phyloP scores from a whole-genome alignment of 2,888 invertebrate genomes.

The Rotaria sp. region DNA sequence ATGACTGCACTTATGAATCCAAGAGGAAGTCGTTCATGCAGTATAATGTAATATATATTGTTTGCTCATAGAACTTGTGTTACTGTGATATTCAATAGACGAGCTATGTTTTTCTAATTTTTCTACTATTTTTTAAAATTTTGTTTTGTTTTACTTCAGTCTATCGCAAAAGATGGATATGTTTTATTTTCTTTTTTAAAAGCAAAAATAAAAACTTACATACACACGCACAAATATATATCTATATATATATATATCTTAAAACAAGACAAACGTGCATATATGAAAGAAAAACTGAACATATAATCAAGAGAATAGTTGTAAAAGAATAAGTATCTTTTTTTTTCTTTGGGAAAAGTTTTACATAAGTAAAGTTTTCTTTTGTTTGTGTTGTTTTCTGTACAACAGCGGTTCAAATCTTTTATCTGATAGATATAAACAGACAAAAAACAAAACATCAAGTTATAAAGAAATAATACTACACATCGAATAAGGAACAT shows the following conservation, averaged over 20 bases:
- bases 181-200: neutral
- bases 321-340: neutral
- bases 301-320: neutral
- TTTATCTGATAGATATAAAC: slow-evolving; percentile 10
- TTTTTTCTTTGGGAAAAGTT: neutral
- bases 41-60: neutral
- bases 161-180: neutral
- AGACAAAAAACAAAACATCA: neutral
- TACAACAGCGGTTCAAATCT: neutral
- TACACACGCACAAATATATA: neutral
- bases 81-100: neutral
- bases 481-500: neutral
- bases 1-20: neutral
- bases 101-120: neutral
- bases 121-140: too few relatives aligned
- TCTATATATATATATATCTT: neutral
- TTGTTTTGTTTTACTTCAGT: neutral
- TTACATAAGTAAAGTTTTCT: neutral
- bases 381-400: neutral
- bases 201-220: neutral
- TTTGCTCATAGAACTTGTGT: neutral
- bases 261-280: neutral
- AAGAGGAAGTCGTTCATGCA: neutral
- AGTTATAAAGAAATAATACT: neutral
- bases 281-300: neutral